phyloP scores from a whole-genome alignment of 2,797 vertebrate genomes.

The Sphaeramia orbicularis region DNA sequence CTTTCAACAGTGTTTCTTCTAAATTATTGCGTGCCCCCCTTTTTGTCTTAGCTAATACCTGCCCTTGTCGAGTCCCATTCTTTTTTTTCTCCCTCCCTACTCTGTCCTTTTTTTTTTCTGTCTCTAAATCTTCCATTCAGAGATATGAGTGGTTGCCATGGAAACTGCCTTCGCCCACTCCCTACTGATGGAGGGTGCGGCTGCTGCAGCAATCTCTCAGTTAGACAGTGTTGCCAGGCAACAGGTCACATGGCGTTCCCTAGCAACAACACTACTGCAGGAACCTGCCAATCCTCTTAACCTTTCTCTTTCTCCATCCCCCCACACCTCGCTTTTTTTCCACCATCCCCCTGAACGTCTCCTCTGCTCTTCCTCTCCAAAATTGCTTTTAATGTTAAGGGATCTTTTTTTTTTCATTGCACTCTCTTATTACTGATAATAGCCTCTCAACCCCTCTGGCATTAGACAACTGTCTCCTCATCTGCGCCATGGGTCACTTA shows the following conservation, averaged over 20 bases:
- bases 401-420: conserved; percentile 41
- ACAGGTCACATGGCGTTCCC: conserved; percentile 87
- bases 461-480: conserved; percentile 69
- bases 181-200: conserved; percentile 82
- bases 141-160: conserved; percentile 82
- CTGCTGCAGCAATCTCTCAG: conserved; percentile 85
- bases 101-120: conserved; percentile 42
- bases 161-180: conserved; percentile 87
- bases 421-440: conserved; percentile 55
- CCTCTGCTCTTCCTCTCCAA: conserved; percentile 59
- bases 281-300: conserved; percentile 87
- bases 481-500: conserved; percentile 66
- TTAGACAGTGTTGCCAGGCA: conserved; percentile 86
- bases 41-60: conserved; percentile 53
- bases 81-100: conserved; percentile 19
- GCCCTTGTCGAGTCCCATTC: conserved; percentile 46
- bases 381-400: conserved; percentile 61
- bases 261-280: conserved; percentile 88
- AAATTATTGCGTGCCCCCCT: conserved; percentile 1
- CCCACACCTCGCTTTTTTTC: conserved; percentile 68
- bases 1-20: conserved; percentile 24
- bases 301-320: conserved; percentile 80
- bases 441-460: conserved; percentile 58
- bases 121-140: conserved; percentile 75
- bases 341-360: conserved; percentile 45